Conservation (phyloP, 2,113 vertebrate genomes). For the Ptilonorhynchus violaceus region DNA sequence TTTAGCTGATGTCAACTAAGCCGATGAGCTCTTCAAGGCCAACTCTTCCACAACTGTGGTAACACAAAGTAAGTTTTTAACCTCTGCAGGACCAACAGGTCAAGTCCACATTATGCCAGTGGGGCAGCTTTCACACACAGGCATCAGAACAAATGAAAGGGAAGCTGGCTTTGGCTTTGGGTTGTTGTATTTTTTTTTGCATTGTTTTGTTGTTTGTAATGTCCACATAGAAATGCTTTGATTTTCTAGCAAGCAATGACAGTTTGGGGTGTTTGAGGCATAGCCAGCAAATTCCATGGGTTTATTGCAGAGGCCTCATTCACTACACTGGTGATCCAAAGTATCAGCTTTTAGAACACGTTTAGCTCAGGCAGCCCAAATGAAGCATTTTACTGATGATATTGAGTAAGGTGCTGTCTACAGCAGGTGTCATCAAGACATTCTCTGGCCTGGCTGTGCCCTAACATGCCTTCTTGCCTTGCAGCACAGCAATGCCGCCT, state of each 20-base stretch:
- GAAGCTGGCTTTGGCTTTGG: not conserved
- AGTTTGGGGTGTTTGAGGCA: not conserved
- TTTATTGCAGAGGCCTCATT: not conserved
- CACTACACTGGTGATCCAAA: not conserved
- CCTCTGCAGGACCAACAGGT: not conserved
- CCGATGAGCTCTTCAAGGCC: not conserved
- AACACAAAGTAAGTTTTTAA: not conserved
- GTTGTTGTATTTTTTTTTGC: too few relatives aligned
- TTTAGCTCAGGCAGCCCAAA: not conserved
- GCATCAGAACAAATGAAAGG: not conserved
- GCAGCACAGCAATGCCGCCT: fast-evolving
- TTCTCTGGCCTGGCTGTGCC: not conserved
- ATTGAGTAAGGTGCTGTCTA: not conserved
- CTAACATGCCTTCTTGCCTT: not conserved
- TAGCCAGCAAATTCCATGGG: not conserved
- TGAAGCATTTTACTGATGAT: not conserved
- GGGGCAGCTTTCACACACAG: not conserved
- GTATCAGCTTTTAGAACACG: not conserved
- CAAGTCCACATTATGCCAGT: fast-evolving
- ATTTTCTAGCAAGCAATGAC: not conserved
- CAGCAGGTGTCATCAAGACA: not conserved
- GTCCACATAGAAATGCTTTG: not conserved
- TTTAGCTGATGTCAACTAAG: not conserved
- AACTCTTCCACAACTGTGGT: not conserved
- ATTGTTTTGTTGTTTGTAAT: not conserved